phyloP scores from a whole-genome alignment of 2,888 invertebrate species.

The Amiota minor region DNA sequence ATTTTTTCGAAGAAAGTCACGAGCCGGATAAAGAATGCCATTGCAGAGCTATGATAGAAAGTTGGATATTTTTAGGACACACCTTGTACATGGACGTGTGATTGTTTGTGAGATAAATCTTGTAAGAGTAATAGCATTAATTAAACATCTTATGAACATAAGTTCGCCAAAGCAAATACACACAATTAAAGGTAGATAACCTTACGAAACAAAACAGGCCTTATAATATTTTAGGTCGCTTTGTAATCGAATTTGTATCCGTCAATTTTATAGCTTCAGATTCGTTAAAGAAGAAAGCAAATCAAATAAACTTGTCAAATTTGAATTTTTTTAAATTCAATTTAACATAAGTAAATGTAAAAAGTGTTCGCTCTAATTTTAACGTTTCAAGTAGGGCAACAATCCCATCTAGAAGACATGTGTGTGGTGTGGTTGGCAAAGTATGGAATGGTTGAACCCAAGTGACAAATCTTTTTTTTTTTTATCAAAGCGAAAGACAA shows the following conservation, averaged over 20 bases:
- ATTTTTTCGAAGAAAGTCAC: background rate
- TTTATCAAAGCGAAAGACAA: constrained; percentile 39
- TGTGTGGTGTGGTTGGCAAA: too few relatives aligned
- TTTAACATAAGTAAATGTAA: too few relatives aligned
- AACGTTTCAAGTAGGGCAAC: background rate
- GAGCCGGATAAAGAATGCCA: too few relatives aligned
- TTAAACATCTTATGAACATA: constrained; percentile 45
- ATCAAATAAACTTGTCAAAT: constrained; percentile 20
- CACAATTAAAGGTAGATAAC: constrained; percentile 63
- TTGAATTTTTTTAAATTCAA: background rate
- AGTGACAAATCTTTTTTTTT: background rate
- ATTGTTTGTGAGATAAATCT: background rate
- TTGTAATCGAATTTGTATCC: background rate
- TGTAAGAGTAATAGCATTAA: constrained; percentile 27
- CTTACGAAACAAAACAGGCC: constrained; percentile 31
- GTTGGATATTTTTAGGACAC: constrained; percentile 18
- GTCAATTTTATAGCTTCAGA: constrained; percentile 5
- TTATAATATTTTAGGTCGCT: background rate
- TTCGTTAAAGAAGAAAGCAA: constrained; percentile 7
- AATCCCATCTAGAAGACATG: too few relatives aligned
- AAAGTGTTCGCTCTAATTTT: constrained; percentile 10
- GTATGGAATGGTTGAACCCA: background rate
- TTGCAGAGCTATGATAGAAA: constrained; percentile 39
- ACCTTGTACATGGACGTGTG: background rate
- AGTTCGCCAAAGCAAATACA: constrained; percentile 63